Evolutionary conservation across 2,888 invertebrate genomes (phyloP).

Genomic region (Eumacrocentrus americanus): DNA sequence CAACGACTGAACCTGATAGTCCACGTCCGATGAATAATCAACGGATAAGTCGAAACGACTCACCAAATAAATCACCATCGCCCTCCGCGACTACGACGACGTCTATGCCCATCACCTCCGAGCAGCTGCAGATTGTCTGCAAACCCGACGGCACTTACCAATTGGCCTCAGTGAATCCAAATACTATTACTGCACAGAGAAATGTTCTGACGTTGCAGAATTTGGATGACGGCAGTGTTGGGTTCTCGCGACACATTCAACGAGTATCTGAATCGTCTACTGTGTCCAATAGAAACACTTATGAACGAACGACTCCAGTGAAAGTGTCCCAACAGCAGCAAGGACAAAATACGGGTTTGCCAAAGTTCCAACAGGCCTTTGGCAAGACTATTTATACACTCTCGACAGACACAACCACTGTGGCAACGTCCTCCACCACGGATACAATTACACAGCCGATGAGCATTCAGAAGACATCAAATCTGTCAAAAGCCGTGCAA

Average conservation of each 20-base stretch:
- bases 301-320: constrained; percentile 44
- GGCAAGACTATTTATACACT: constrained; percentile 70
- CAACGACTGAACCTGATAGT: constrained; percentile 48
- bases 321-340: constrained; percentile 33
- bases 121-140: constrained; percentile 54
- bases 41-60: constrained; percentile 45
- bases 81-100: constrained; percentile 43
- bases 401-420: constrained; percentile 32
- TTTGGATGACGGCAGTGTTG: constrained; percentile 46
- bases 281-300: constrained; percentile 42
- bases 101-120: constrained; percentile 47
- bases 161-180: constrained; percentile 51
- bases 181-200: constrained; percentile 44
- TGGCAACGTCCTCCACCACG: constrained; percentile 30
- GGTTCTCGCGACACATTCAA: constrained; percentile 50
- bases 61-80: constrained; percentile 54
- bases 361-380: constrained; percentile 81
- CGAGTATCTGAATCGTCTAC: constrained; percentile 35
- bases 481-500: constrained; percentile 60
- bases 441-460: constrained; percentile 42
- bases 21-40: constrained; percentile 40
- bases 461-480: constrained; percentile 45
- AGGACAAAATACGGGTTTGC: constrained; percentile 63
- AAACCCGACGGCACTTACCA: constrained; percentile 57
- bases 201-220: constrained; percentile 51